Base-by-base conservation (phyloP, 2,113 vertebrate genomes). In the Oreochromis niloticus region DNA sequence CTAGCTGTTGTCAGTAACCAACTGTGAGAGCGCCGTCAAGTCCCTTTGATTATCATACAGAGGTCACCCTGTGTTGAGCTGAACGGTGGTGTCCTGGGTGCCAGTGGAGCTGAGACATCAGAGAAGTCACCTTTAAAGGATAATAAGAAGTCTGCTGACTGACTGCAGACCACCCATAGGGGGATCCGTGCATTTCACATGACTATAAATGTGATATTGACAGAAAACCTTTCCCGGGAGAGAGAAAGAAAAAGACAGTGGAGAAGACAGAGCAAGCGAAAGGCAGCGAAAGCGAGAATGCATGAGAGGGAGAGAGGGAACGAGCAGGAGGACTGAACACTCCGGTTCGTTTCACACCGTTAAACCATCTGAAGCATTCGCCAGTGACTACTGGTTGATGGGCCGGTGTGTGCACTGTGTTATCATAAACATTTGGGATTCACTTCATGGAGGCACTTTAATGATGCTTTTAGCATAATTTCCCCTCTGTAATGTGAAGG, bases 161-260 rank as follows among this genome's bases (percentile, higher is more conserved):
- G 92, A 89, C 93, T 92, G 91, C 52, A 68, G 92, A 91, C 87
- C 93, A 92, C 93, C 93, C 88, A 83, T 46, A 73, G 92, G 50
- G 93, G 85, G 57, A 87, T 87, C 71, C 3, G 39, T 80, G 87
- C 85, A 84, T 91, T 91, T 86, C 66, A 54, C 80, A 91, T 94
- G 92, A 95, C 95, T 95, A 95, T 95, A 93, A 95, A 95, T 95
- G 92, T 84, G 88, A 93, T 94, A 95, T 94, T 93, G 94, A 95
- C 91, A 85, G 91, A 88, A 87, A 89, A 92, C 92, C 50, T 85
- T 86, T 66, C 92, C 84, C 89, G 10, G 75, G 90, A 92, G 91
- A 90, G 90, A 87, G 61, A 55, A 50, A 43, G 66, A 66, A 82
- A 87, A 46, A 90, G 88, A 84, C 66, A 16, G 81, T 46, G 39